phyloP scores from a whole-genome alignment of 64 coral and sea anemone genomes.

The Montipora cactus region DNA sequence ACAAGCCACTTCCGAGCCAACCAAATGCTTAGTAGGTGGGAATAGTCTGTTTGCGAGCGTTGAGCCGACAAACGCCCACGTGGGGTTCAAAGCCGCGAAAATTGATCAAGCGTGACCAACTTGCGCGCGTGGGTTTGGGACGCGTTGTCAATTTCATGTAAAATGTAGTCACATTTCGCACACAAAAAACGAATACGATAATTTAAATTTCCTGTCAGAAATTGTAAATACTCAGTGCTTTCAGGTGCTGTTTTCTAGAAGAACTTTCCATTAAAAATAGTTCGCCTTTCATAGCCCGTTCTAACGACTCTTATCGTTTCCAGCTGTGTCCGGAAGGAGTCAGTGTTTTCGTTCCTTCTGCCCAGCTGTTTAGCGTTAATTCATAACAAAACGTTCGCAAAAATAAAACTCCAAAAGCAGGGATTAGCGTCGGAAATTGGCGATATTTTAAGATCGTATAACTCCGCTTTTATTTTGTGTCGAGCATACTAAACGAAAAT shows the following conservation, averaged over 20 bases:
- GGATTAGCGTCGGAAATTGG: conserved; percentile 51
- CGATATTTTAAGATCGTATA: conserved; percentile 45
- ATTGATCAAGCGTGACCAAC: conserved; percentile 94
- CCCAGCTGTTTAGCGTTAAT: conserved; percentile 43
- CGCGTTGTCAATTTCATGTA: conserved; percentile 68
- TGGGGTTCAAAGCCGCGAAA: conserved; percentile 93
- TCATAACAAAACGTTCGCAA: not conserved
- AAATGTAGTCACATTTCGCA: too few species aligned
- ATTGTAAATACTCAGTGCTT: not conserved
- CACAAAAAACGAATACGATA: not conserved
- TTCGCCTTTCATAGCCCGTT: not conserved
- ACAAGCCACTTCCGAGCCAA: conserved; percentile 85
- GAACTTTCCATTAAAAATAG: not conserved
- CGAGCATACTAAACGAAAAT: not conserved
- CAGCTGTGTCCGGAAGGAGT: conserved; percentile 38
- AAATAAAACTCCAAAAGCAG: not conserved
- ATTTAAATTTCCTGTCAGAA: not conserved
- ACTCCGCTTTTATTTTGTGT: not conserved
- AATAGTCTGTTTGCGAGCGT: conserved; percentile 78
- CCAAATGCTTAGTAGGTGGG: conserved; percentile 94
- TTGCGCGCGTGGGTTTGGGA: conserved; percentile 83
- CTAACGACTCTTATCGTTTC: conserved; percentile 21
- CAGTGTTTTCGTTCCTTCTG: conserved; percentile 10
- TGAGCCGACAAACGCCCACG: conserved; percentile 93
- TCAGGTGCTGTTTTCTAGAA: not conserved